Evolutionary conservation across 2,888 invertebrate species (phyloP).

Genomic region (Mesoligia furuncula): DNA sequence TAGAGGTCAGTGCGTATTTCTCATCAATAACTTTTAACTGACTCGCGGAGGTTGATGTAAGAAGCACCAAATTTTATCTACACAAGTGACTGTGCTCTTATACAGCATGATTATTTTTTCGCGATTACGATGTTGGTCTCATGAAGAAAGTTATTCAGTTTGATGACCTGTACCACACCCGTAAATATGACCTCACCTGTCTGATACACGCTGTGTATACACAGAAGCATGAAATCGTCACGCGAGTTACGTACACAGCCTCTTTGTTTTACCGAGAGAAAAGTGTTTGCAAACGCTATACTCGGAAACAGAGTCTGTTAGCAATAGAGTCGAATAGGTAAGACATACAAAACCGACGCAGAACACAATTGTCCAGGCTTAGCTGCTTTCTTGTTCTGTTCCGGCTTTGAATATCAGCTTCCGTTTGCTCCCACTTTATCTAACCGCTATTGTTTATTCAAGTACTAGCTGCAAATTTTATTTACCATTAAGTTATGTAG

Average conservation of each 20-base stretch:
- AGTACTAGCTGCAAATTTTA: slow-evolving; percentile 22
- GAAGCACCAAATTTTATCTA: no score
- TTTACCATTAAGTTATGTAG: background rate
- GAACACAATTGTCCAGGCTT: slow-evolving; percentile 29
- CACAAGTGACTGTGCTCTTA: background rate
- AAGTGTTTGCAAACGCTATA: slow-evolving; percentile 20
- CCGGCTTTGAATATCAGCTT: slow-evolving; percentile 21
- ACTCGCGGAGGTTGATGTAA: no score
- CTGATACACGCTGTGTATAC: background rate
- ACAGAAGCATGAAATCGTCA: background rate
- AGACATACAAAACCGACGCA: background rate
- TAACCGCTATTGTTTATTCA: background rate
- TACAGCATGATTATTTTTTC: background rate
- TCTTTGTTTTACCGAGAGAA: background rate
- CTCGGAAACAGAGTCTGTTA: background rate
- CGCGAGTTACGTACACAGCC: background rate
- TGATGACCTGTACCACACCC: background rate
- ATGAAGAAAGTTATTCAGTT: background rate
- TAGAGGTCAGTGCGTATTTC: no score
- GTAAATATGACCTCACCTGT: background rate
- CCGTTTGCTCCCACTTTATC: slow-evolving; percentile 1
- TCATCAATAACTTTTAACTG: no score
- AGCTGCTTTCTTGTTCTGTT: slow-evolving; percentile 24
- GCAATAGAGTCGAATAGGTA: slow-evolving; percentile 10
- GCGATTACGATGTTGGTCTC: background rate